Percentiles rank a stretch among this genome's conserved stretches.
Evolutionary conservation across 2,113 vertebrate species (phyloP).

Genomic region (Aldabrachelys gigantea): DNA sequence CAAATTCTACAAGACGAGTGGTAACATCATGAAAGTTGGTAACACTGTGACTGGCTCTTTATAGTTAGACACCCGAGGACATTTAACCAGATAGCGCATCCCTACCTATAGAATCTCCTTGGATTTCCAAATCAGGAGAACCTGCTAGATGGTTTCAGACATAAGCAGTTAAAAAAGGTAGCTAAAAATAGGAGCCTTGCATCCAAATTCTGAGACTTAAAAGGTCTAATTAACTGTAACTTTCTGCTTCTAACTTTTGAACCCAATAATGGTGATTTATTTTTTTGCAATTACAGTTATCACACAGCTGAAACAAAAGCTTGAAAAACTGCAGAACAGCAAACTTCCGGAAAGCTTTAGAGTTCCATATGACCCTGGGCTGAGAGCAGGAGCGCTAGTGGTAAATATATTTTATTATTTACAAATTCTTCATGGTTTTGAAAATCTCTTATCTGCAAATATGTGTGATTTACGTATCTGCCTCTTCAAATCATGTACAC

Average conservation of each 20-base stretch:
- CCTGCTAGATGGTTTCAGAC: not conserved
- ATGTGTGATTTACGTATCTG: not conserved
- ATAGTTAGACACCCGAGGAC: not conserved
- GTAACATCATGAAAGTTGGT: not conserved
- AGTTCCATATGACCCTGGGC: slow-evolving; percentile 94
- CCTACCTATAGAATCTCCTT: not conserved
- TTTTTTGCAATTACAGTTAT: slow-evolving; percentile 85
- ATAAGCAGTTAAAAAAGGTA: not conserved
- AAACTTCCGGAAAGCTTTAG: slow-evolving; percentile 91
- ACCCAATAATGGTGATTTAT: not conserved
- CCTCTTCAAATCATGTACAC: not conserved
- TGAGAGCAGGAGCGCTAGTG: slow-evolving; percentile 92
- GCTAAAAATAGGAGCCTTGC: accelerated
- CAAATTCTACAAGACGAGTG: not conserved
- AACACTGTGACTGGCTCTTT: not conserved
- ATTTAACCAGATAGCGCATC: not conserved
- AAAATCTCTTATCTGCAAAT: not conserved
- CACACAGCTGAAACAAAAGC: slow-evolving; percentile 91
- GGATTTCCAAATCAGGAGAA: not conserved
- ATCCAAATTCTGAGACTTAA: not conserved
- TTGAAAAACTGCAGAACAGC: slow-evolving; percentile 90
- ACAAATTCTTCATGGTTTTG: slow-evolving; percentile 48
- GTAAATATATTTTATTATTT: slow-evolving; percentile 75
- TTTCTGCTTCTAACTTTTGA: not conserved
- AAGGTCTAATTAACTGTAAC: not conserved